Conservation (phyloP, 2,888 invertebrate species). For the Pollenia angustigena region DNA sequence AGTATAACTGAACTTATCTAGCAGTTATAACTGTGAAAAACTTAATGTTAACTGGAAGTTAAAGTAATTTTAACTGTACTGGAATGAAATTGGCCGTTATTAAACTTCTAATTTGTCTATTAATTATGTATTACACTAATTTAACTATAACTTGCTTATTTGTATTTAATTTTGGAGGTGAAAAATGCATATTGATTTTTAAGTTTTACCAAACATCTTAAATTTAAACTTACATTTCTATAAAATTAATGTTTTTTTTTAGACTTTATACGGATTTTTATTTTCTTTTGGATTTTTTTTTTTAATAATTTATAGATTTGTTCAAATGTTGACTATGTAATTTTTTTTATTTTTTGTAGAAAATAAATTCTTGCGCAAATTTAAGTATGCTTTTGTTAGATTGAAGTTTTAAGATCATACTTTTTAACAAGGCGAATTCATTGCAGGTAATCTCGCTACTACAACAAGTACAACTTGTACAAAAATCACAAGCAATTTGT, state of each 20-base stretch:
- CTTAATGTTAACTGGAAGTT: no score
- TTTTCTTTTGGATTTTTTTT: slow-evolving; percentile 18
- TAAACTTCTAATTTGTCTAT: neutral
- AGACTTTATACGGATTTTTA: slow-evolving; percentile 8
- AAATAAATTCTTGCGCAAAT: no score
- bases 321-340: slow-evolving; percentile 30
- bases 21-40: neutral
- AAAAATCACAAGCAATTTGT: no score
- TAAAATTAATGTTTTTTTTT: slow-evolving; percentile 38
- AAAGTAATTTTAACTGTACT: no score
- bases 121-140: slow-evolving; percentile 30
- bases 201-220: slow-evolving; percentile 61
- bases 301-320: neutral
- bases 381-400: no score
- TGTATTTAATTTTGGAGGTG: slow-evolving; percentile 43
- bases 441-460: no score
- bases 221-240: slow-evolving; percentile 53
- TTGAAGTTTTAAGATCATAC: no score
- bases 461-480: no score
- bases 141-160: slow-evolving; percentile 9
- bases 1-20: neutral
- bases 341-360: neutral
- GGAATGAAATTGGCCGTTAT: neutral
- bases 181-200: slow-evolving; percentile 52
- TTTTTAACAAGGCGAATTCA: no score